Conservation (phyloP, 2,797 vertebrate species). For the Graptemys geographica region DNA sequence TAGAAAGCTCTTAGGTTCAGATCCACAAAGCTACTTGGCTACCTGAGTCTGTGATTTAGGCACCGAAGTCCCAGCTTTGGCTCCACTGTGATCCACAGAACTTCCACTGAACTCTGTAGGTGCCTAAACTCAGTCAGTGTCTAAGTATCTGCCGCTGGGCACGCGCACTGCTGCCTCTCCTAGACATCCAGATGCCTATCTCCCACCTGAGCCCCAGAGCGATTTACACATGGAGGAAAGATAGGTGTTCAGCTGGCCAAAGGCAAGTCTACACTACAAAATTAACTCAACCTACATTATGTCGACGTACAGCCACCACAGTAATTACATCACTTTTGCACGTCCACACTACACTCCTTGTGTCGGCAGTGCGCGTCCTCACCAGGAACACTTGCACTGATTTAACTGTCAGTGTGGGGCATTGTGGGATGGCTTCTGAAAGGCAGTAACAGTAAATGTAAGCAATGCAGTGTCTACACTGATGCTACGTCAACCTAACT, state of each 20-base stretch:
- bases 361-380: not conserved
- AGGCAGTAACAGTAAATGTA: not conserved
- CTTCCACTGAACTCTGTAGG: not conserved
- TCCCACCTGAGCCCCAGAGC: not conserved
- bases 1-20: slow-evolving; percentile 19
- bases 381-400: not conserved
- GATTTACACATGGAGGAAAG: not conserved
- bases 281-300: not conserved
- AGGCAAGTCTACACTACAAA: not conserved
- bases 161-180: not conserved
- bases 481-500: not conserved
- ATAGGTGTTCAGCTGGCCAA: not conserved
- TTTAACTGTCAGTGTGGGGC: not conserved
- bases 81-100: not conserved
- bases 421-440: not conserved
- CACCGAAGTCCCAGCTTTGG: not conserved
- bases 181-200: not conserved
- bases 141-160: not conserved
- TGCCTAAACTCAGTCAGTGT: not conserved
- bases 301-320: not conserved
- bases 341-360: not conserved
- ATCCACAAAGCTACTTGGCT: not conserved
- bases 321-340: not conserved
- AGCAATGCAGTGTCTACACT: not conserved
- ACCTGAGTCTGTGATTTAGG: not conserved